Conservation (phyloP, 1,140 invertebrate genomes). For the Trichonephila inaurata region DNA sequence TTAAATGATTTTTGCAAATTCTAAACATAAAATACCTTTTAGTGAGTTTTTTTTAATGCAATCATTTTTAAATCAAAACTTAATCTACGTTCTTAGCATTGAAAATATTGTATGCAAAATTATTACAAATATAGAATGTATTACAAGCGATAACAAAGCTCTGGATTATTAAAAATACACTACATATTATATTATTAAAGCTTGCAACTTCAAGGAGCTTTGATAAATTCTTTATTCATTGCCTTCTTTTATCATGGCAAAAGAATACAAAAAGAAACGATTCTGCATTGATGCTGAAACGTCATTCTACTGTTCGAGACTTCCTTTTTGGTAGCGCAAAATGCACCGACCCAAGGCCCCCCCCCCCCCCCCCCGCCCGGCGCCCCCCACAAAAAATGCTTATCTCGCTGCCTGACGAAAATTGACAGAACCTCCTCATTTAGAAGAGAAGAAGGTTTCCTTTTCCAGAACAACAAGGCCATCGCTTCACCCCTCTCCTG, state of each 20-base stretch:
- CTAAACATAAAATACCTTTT: too few species aligned
- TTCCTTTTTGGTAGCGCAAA: background rate
- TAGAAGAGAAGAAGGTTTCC: background rate
- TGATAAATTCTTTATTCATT: conserved; percentile 1
- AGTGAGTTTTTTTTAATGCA: too few species aligned
- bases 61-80: too few species aligned
- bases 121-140: too few species aligned
- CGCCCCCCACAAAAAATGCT: background rate
- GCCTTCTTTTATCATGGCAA: background rate
- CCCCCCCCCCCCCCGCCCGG: too few species aligned
- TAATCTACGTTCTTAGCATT: too few species aligned
- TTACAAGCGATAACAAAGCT: too few species aligned
- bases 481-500: background rate
- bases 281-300: background rate
- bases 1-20: too few species aligned
- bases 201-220: background rate
- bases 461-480: background rate
- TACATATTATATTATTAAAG: too few species aligned
- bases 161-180: too few species aligned
- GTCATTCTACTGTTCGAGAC: background rate
- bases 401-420: background rate
- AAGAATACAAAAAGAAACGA: background rate
- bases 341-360: too few species aligned
- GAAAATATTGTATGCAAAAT: too few species aligned
- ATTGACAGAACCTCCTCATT: background rate